Base-by-base conservation (phyloP, 2,113 vertebrate species). In the Odocoileus hemionus region DNA sequence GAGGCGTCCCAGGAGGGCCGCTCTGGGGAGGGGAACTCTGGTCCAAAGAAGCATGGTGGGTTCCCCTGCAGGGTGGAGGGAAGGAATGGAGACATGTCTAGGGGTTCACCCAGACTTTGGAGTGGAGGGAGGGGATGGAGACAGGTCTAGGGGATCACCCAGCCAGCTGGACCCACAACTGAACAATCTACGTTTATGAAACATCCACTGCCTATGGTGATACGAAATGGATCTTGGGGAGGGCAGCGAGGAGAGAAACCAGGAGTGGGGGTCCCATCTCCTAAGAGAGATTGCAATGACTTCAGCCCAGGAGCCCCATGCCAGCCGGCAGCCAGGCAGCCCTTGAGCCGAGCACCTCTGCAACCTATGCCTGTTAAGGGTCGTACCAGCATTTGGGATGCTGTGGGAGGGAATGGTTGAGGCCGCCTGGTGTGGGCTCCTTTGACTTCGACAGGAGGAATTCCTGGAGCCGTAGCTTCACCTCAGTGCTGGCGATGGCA, bases 401-500 rank as follows among this genome's bases (percentile, higher is more conserved):
- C 98, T 99, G 99, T 91, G 99, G 98, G 99, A 99, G 99, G 99
- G 99, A 99, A 99, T 99, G 99, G 99, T 99, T 99, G 93, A 99
- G 99, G 98, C 99, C 98, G 16, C 98, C 98, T 7, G 98, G 98
- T 23, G 98, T 97, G 26, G 99, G 99, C 93, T 99, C 99, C 98
- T 99, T 99, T 4, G 99, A 98, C 98, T 99, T 99, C 88, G 98
- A 99, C 97, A 99, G 98, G 76, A 99, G 99, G 98, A 99, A 99
- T 98, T 99, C 99, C 98, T 99, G 99, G 93, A 99, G 99, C 98
- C 99, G 99, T 97, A 99, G 98, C 98, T 99, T 99, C 94, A 99
- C 99, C 99, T 99, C 99, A 0, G 99, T 99, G 96, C 99, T 99
- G 98, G 99, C 99, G 17, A 99, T 99, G 97, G 99, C 99, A 98